These are phyloP conservation scores for Megathymus violae DNA, from an alignment of 1,140 invertebrate species.

Conservation along the genomic window DNA sequence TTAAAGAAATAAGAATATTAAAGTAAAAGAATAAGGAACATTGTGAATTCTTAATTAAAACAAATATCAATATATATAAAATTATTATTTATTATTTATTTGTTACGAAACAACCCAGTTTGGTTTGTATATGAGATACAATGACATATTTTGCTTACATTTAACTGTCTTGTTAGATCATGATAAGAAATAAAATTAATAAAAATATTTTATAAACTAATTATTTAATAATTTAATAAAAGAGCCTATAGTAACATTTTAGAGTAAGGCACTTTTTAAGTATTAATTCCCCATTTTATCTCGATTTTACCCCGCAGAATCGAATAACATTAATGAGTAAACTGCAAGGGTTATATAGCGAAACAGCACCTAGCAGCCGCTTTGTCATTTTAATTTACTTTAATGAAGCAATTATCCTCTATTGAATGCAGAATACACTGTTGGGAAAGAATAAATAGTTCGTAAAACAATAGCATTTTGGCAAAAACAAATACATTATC, in stretches of 20 bases:
- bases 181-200: too few relatives aligned
- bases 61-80: too few relatives aligned
- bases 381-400: slow-evolving; percentile 58
- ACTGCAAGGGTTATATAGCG: slow-evolving; percentile 23
- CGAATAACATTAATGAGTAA: slow-evolving; percentile 5
- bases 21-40: not conserved
- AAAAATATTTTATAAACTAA: too few relatives aligned
- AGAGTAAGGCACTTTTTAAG: not conserved
- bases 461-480: slow-evolving; percentile 63
- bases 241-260: not conserved
- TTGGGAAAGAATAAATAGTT: slow-evolving; percentile 54
- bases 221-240: too few relatives aligned
- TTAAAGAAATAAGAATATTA: too few relatives aligned
- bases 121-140: too few relatives aligned
- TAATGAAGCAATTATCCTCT: slow-evolving; percentile 58
- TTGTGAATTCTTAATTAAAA: slow-evolving; percentile 3
- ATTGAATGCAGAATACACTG: slow-evolving; percentile 51
- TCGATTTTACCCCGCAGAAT: slow-evolving; percentile 1
- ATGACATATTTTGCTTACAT: too few relatives aligned
- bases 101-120: too few relatives aligned
- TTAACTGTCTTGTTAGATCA: too few relatives aligned
- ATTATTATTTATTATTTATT: too few relatives aligned
- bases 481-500: slow-evolving; percentile 76
- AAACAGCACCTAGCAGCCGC: slow-evolving; percentile 36
- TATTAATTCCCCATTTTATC: slow-evolving; percentile 12